phyloP scores from a whole-genome alignment of 2,113 vertebrate species.

The Silurus meridionalis region DNA sequence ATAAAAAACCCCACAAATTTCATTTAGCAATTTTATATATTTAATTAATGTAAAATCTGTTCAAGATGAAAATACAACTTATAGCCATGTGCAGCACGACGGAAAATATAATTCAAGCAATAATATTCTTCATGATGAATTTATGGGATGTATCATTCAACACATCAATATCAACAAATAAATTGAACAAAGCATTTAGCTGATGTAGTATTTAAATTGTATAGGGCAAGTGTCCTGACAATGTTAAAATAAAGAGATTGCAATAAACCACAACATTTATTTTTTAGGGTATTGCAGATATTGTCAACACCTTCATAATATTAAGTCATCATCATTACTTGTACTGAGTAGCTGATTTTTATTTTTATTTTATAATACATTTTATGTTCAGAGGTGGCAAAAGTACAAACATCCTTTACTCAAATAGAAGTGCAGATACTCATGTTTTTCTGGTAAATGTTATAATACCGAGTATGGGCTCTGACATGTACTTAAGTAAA shows the following conservation, averaged over 20 bases:
- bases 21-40: neutral
- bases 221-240: neutral
- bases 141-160: neutral
- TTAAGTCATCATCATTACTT: neutral
- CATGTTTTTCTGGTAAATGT: too few relatives aligned
- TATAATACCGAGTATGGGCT: too few relatives aligned
- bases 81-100: neutral
- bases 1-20: neutral
- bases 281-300: neutral
- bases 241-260: neutral
- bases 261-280: neutral
- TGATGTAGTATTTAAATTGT: neutral
- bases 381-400: too few relatives aligned
- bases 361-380: neutral
- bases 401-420: too few relatives aligned
- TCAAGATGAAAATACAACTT: neutral
- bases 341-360: neutral
- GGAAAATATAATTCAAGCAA: neutral
- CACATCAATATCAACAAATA: neutral
- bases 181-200: neutral
- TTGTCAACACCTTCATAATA: neutral
- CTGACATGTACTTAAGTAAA: too few relatives aligned
- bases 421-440: too few relatives aligned
- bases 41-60: neutral
- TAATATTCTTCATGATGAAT: slow-evolving; percentile 6